Evolutionary conservation across 2,797 vertebrate genomes (phyloP), one percentile per base, ranked within the genome.

Genomic region (Schizopygopsis malacanthus): DNA sequence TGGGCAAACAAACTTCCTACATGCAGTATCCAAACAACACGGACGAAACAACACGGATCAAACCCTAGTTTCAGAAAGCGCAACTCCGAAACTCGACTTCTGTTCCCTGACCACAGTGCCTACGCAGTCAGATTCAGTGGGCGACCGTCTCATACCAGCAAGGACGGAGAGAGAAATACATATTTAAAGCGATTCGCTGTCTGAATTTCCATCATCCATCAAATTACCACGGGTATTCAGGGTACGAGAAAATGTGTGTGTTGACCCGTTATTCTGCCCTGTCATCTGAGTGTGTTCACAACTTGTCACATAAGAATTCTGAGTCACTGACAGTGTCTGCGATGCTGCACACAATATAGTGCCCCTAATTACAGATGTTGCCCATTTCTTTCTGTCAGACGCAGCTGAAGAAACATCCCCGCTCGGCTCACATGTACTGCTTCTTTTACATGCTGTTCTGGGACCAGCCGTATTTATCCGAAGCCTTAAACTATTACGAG

Each of bases 351-450:
- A 72, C 67, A 89, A 77, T 87, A 84, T 76, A 83, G 63, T 73
- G 84, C 69, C 72, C 79, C 83, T 87, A 86, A 90, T 87, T 72
- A 89, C 59, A 41, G 50, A 85, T 86, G 65, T 85, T 33, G 78
- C 65, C 71, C 28, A 82, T 67, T 67, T 77, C 83, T 85, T 82
- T 72, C 76, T 88, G 86, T 76, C 79, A 89, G 79, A 50, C 45
- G 33, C 61, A 28, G 59, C 73, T 81, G 65, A 76, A 76, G 41
- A 65, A 83, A 80, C 73, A 72, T 28, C 56, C 70, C 71, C 33
- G 43, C 61, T 70, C 13, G 1, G 15, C 71, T 77, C 52, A 63
- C 79, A 54, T 39, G 45, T 50, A 37, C 18, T 7, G 43, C 56
- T 75, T 52, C 47, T 18, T 81, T 85, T 65, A 85, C 70, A 80